These are phyloP conservation scores for Camponotus floridanus DNA, from an alignment of 1,140 invertebrate species.

Conservation along the genomic window DNA sequence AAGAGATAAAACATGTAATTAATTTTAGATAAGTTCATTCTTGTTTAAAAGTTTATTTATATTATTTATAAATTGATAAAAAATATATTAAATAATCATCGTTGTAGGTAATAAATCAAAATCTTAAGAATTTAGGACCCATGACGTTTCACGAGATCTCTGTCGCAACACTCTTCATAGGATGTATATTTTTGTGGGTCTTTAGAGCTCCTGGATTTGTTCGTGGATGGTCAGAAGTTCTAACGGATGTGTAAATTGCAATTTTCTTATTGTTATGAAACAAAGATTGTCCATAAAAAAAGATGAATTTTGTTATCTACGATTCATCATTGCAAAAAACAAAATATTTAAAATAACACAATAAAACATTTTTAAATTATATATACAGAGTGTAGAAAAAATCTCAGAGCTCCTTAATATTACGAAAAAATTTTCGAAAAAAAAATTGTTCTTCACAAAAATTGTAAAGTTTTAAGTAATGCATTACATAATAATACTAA, in stretches of 20 bases:
- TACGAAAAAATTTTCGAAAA: no score
- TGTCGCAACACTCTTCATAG: constrained; percentile 91
- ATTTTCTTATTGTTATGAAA: not conserved
- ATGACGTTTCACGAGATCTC: constrained; percentile 92
- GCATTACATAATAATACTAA: no score
- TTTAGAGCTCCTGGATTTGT: constrained; percentile 93
- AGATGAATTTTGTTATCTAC: not conserved
- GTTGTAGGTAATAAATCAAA: constrained; percentile 87
- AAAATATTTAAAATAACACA: no score
- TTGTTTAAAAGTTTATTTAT: no score
- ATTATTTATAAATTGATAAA: not conserved
- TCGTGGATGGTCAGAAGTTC: constrained; percentile 89
- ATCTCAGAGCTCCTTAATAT: no score
- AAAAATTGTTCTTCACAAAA: no score
- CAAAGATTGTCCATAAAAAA: not conserved
- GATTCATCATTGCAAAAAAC: no score
- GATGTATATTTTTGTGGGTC: constrained; percentile 93
- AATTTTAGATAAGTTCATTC: no score
- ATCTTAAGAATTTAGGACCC: constrained; percentile 92
- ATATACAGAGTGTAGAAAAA: no score
- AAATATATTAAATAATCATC: not conserved
- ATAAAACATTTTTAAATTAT: no score
- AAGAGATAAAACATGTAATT: no score
- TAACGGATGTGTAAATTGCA: constrained; percentile 85
- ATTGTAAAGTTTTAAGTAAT: no score